These are phyloP conservation scores for Eupeodes luniger DNA, from an alignment of 2,888 invertebrate genomes.

Conservation along the genomic window DNA sequence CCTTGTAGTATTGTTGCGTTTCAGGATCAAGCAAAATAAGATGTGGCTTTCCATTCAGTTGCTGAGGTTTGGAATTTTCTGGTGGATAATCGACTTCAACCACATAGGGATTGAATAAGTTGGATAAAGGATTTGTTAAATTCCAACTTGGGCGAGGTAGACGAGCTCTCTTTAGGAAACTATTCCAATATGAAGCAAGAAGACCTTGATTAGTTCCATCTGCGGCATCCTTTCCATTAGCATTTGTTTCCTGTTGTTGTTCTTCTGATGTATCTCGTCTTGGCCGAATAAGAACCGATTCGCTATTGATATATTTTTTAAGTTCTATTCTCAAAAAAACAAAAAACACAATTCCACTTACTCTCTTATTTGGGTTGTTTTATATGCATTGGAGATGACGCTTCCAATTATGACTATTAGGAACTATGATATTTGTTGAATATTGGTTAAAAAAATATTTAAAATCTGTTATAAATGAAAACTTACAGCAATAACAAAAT, in stretches of 20 bases:
- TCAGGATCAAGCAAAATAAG: constrained; percentile 51
- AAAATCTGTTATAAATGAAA: background rate
- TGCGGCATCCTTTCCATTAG: constrained; percentile 40
- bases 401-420: constrained; percentile 18
- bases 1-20: constrained; percentile 63
- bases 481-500: constrained; percentile 54
- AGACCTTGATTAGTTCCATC: constrained; percentile 20
- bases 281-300: background rate
- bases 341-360: constrained; percentile 17
- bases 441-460: background rate
- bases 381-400: constrained; percentile 34
- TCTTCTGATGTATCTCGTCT: constrained; percentile 7
- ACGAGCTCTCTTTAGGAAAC: constrained; percentile 54
- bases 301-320: constrained; percentile 12
- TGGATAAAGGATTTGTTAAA: constrained; percentile 63
- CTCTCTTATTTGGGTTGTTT: constrained; percentile 5
- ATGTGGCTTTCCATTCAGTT: background rate
- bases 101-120: constrained; percentile 62
- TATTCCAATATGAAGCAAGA: constrained; percentile 58
- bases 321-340: background rate
- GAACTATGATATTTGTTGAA: constrained; percentile 9
- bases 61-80: background rate
- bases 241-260: background rate
- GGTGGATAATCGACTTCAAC: constrained; percentile 58
- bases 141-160: constrained; percentile 39